Conservation (phyloP, 2,797 vertebrate genomes). For the Artibeus jamaicensis region DNA sequence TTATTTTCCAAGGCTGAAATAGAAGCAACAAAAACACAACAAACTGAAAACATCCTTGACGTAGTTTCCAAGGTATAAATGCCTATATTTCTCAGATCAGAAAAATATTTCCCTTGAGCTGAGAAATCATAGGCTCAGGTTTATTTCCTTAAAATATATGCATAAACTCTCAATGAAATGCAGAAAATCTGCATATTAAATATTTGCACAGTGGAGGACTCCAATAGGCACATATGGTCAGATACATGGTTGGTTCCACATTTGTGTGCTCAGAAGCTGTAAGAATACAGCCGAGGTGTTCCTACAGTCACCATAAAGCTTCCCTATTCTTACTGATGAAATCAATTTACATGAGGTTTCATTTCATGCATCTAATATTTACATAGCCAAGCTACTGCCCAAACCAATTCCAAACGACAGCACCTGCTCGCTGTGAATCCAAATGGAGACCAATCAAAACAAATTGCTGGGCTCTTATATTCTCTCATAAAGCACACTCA, state of each 20-base stretch:
- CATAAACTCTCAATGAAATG: slow-evolving; percentile 44
- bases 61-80: slow-evolving; percentile 27
- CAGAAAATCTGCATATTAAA: background rate
- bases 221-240: background rate
- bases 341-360: slow-evolving; percentile 52
- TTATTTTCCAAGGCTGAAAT: slow-evolving; percentile 1
- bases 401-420: slow-evolving; percentile 32
- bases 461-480: slow-evolving; percentile 53
- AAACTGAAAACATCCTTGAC: slow-evolving; percentile 22
- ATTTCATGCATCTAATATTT: slow-evolving; percentile 48
- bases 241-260: background rate
- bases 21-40: slow-evolving; percentile 9
- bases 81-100: background rate
- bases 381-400: slow-evolving; percentile 32
- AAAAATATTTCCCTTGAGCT: background rate
- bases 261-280: background rate
- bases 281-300: background rate
- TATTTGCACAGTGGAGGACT: background rate
- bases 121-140: background rate
- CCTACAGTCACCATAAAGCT: background rate
- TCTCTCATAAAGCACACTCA: slow-evolving; percentile 51
- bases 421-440: slow-evolving; percentile 49
- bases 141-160: background rate
- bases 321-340: slow-evolving; percentile 11
- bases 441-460: slow-evolving; percentile 60